Percentiles rank a stretch among this genome's conserved stretches.
phyloP scores from a whole-genome alignment of 35 echinoderm and acorn worm species.

The Ptychodera flava region DNA sequence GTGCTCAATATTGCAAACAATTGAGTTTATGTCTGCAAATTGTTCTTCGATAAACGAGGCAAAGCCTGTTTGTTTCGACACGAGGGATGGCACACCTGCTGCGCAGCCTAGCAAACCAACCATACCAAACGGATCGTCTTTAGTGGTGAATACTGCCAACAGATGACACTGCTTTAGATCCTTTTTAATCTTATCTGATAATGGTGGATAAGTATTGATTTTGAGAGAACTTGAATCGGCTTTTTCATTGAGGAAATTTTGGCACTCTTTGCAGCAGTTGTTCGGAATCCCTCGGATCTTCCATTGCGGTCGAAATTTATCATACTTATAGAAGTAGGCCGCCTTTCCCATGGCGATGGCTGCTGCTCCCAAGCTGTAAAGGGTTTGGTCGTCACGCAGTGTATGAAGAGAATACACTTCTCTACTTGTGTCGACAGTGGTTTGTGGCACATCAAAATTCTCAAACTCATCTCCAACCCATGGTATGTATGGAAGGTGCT shows the following conservation, averaged over 20 bases:
- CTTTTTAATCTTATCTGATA: background rate
- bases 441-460: background rate
- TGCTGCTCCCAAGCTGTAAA: background rate
- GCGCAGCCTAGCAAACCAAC: background rate
- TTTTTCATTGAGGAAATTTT: background rate
- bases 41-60: background rate
- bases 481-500: background rate
- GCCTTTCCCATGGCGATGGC: background rate
- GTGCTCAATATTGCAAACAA: background rate
- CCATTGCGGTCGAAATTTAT: background rate
- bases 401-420: background rate
- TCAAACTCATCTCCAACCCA: background rate
- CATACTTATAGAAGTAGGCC: background rate
- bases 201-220: background rate
- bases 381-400: background rate
- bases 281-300: background rate
- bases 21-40: background rate
- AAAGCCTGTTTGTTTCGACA: background rate
- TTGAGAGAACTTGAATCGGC: background rate
- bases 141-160: background rate
- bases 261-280: background rate
- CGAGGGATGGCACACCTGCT: background rate
- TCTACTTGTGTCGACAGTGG: background rate
- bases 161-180: background rate
- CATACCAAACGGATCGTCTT: background rate